phyloP scores from a whole-genome alignment of 2,113 vertebrate genomes.

The Excalfactoria chinensis region DNA sequence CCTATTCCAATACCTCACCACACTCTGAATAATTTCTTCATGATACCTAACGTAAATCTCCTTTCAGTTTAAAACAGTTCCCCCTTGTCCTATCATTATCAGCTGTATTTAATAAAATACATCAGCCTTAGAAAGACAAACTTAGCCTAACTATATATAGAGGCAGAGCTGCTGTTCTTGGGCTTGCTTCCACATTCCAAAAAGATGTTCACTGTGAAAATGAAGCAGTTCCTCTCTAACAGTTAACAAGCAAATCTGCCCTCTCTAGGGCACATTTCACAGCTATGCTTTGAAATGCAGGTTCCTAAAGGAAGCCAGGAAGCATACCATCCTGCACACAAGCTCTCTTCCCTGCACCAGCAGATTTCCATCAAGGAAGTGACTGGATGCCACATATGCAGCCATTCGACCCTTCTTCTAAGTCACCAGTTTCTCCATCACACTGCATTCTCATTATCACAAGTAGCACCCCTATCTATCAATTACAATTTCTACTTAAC shows the following conservation, averaged over 20 bases:
- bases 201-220: not conserved
- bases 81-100: not conserved
- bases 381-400: accelerated
- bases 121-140: not conserved
- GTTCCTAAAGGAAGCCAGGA: not conserved
- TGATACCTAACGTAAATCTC: not conserved
- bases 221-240: not conserved
- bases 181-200: not conserved
- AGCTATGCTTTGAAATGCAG: not conserved
- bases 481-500: not conserved
- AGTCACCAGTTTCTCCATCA: not conserved
- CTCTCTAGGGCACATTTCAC: not conserved
- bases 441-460: not conserved
- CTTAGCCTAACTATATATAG: not conserved
- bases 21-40: too few species aligned
- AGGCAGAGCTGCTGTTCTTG: not conserved
- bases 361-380: not conserved
- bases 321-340: accelerated
- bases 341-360: not conserved
- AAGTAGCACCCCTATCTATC: not conserved
- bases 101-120: not conserved
- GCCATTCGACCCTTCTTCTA: not conserved
- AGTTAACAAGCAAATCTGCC: not conserved
- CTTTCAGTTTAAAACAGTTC: not conserved
- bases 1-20: too few species aligned